Evolutionary conservation across 2,888 invertebrate species (phyloP).

Genomic region (Rhagonycha lutea): DNA sequence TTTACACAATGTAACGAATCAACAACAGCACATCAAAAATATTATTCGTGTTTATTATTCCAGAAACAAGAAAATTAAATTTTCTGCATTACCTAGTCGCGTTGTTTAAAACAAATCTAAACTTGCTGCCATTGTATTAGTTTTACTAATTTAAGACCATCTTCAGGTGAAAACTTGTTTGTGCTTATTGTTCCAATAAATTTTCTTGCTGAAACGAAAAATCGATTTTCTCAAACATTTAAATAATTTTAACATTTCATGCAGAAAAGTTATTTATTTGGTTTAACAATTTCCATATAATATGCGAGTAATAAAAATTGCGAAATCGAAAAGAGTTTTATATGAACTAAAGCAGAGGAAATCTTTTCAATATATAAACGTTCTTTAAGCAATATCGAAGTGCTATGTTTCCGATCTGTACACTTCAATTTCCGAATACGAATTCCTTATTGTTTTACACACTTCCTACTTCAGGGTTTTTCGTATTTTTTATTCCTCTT

Average conservation of each 20-base stretch:
- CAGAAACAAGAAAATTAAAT: background rate
- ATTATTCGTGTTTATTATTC: background rate
- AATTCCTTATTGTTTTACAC: slow-evolving; percentile 21
- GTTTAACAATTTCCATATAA: background rate
- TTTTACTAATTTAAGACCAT: background rate
- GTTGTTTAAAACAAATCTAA: background rate
- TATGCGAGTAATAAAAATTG: background rate
- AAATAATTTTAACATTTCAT: background rate
- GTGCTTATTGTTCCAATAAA: background rate
- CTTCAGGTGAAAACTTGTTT: background rate
- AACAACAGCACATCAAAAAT: background rate
- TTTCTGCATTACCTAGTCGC: background rate
- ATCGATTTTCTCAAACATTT: background rate
- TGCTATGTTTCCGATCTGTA: slow-evolving; percentile 21
- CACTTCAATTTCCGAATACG: slow-evolving; percentile 18
- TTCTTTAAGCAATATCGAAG: slow-evolving; percentile 15
- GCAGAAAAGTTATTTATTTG: background rate
- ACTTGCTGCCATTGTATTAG: background rate
- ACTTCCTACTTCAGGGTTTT: slow-evolving; percentile 2
- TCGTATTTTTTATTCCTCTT: background rate
- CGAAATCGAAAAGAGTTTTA: background rate
- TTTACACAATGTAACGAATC: background rate
- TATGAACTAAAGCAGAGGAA: slow-evolving; percentile 1
- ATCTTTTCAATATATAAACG: background rate
- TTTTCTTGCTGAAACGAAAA: background rate